Percentiles rank a stretch among this genome's conserved stretches.
These are phyloP conservation scores for Boleophthalmus pectinirostris DNA, from an alignment of 2,113 vertebrate genomes.

Conservation along the genomic window DNA sequence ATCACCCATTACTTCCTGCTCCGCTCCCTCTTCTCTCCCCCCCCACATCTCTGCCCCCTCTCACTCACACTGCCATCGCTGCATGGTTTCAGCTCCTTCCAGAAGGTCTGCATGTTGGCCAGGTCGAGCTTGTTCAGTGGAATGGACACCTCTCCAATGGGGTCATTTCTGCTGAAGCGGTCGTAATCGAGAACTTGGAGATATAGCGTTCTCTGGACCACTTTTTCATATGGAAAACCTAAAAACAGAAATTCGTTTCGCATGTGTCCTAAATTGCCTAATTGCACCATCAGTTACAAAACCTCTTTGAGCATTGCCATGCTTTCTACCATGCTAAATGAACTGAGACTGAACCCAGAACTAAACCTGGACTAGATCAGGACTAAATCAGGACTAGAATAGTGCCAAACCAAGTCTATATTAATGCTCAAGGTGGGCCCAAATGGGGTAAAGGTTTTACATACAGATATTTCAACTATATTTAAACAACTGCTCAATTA, in stretches of 20 bases:
- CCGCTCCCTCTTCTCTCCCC: constrained; percentile 32
- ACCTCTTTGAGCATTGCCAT: neutral
- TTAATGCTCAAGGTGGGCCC: too few species aligned
- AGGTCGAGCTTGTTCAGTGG: constrained; percentile 97
- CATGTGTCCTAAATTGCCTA: neutral
- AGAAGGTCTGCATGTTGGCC: constrained; percentile 98
- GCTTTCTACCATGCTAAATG: too few species aligned
- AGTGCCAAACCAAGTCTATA: too few species aligned
- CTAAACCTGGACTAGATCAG: too few species aligned
- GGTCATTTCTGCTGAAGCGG: constrained; percentile 97
- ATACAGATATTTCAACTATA: neutral
- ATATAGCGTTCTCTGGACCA: constrained; percentile 95
- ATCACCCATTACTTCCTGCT: constrained; percentile 62
- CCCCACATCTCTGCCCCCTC: constrained; percentile 18
- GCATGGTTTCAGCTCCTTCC: constrained; percentile 99
- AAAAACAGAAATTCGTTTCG: constrained; percentile 8
- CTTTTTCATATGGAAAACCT: constrained; percentile 98
- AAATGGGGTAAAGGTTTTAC: too few species aligned
- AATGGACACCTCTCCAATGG: constrained; percentile 96
- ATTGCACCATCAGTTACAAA: neutral
- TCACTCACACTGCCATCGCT: constrained; percentile 97
- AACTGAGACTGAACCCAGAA: too few species aligned
- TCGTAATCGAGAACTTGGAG: constrained; percentile 98
- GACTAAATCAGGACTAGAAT: too few species aligned
- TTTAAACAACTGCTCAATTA: neutral